Conservation (phyloP, 2,113 vertebrate species). For the Pelecanus crispus region DNA sequence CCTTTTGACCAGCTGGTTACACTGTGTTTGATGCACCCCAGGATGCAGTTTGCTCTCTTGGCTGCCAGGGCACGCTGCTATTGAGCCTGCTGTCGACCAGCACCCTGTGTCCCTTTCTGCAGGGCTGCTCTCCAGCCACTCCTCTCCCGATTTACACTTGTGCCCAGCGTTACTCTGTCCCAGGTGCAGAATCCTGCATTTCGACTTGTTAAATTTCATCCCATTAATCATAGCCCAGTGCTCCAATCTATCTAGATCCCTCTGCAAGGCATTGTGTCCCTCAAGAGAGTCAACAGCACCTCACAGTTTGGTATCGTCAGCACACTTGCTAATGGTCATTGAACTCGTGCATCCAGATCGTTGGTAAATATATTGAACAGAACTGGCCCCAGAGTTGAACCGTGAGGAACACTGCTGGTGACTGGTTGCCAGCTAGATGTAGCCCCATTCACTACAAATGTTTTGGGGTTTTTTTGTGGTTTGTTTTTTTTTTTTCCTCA, state of each 20-base stretch:
- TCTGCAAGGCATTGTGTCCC: background rate
- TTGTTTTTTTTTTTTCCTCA: too few species aligned
- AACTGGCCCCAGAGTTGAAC: background rate
- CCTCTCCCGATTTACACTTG: background rate
- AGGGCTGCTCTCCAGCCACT: background rate
- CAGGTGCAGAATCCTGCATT: background rate
- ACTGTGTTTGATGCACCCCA: background rate
- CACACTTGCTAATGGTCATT: background rate
- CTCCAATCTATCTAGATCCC: background rate
- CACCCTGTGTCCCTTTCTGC: background rate
- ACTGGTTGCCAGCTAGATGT: background rate
- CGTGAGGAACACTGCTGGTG: background rate
- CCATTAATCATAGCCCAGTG: background rate
- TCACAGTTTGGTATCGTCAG: background rate
- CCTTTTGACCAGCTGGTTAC: background rate
- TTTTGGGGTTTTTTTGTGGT: background rate
- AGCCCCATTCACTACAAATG: background rate
- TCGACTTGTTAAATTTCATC: background rate
- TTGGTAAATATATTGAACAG: background rate
- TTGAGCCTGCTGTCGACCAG: background rate
- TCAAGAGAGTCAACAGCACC: background rate
- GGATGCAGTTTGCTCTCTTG: background rate
- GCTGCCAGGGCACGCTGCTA: background rate
- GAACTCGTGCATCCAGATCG: background rate
- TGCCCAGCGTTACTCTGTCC: fast-evolving